Conservation (phyloP, 35 echinoderm and acorn worm genomes). For the Hemicentrotus pulcherrimus region DNA sequence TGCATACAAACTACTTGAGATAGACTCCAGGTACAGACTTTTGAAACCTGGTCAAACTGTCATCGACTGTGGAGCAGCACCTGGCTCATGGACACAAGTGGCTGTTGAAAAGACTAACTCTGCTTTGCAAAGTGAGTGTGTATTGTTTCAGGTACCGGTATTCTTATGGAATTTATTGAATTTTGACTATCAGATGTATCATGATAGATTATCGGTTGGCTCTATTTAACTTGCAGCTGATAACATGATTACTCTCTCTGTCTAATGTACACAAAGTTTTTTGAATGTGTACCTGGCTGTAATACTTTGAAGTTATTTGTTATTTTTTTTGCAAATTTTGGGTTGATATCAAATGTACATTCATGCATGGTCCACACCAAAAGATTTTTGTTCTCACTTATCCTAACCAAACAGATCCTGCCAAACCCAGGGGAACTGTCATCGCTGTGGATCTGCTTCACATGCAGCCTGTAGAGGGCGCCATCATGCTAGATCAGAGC, state of each 20-base stretch:
- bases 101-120: constrained; percentile 60
- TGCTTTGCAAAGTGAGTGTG: background rate
- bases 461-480: constrained; percentile 84
- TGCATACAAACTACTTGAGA: constrained; percentile 97
- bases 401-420: constrained; percentile 43
- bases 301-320: no score
- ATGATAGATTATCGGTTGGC: no score
- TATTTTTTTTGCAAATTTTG: no score
- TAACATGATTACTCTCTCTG: no score
- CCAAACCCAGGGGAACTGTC: constrained; percentile 70
- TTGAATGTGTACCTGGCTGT: no score
- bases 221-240: no score
- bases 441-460: constrained; percentile 77
- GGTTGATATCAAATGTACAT: no score
- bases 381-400: no score
- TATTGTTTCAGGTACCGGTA: background rate
- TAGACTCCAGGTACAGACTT: constrained; percentile 70
- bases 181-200: no score
- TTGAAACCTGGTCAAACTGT: constrained; percentile 75
- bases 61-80: constrained; percentile 93
- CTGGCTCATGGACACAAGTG: constrained; percentile 94
- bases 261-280: no score
- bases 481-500: constrained; percentile 62
- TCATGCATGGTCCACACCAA: no score
- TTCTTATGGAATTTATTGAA: no score